Percentiles rank a stretch among this genome's conserved stretches.
These are phyloP conservation scores for Drosophila lini DNA, from an alignment of 1,140 invertebrate species.

Conservation along the genomic window DNA sequence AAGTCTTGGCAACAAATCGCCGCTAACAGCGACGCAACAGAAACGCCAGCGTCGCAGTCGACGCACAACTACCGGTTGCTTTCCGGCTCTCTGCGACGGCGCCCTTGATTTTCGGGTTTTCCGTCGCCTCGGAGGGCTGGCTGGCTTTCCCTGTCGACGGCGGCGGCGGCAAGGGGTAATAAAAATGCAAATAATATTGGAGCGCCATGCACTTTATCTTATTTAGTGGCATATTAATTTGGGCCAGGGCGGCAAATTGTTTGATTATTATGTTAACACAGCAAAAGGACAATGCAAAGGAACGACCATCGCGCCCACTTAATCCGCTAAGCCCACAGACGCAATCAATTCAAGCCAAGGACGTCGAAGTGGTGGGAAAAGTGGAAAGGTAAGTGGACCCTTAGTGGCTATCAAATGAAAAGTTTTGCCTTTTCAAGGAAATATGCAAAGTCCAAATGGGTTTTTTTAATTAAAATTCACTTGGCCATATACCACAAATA, in stretches of 20 bases:
- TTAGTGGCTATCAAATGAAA: background rate
- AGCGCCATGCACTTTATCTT: constrained; percentile 74
- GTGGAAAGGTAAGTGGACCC: constrained; percentile 7
- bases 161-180: constrained; percentile 27
- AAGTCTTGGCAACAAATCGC: constrained; percentile 28
- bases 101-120: constrained; percentile 14
- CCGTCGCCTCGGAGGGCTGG: background rate
- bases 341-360: constrained; percentile 26
- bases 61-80: constrained; percentile 75
- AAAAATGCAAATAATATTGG: constrained; percentile 72
- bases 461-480: background rate
- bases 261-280: constrained; percentile 52
- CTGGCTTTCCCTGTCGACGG: background rate
- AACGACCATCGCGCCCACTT: constrained; percentile 41
- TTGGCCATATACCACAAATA: background rate
- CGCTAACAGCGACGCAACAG: constrained; percentile 72
- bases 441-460: background rate
- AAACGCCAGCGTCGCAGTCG: constrained; percentile 14
- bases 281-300: constrained; percentile 46
- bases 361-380: background rate
- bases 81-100: constrained; percentile 47
- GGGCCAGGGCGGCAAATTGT: constrained; percentile 50
- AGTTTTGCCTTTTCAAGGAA: background rate
- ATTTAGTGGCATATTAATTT: constrained; percentile 71
- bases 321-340: constrained; percentile 10